phyloP scores from a whole-genome alignment of 2,888 invertebrate genomes.

The Dryobota labecula region DNA sequence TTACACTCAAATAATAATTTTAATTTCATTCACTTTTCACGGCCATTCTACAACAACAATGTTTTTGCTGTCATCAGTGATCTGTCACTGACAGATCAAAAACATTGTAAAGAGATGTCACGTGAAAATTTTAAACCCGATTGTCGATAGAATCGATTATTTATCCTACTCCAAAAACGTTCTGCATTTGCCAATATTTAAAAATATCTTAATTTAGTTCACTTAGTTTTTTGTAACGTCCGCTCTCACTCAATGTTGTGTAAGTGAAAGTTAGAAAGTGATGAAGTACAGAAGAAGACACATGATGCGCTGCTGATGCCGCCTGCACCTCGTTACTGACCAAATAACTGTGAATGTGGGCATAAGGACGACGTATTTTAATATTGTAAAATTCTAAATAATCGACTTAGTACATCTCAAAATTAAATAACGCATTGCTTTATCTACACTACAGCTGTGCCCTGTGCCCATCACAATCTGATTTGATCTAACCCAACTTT shows the following conservation, averaged over 20 bases:
- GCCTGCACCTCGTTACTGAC: neutral
- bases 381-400: neutral
- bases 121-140: neutral
- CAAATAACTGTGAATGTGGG: too few relatives aligned
- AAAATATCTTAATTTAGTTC: neutral
- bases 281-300: neutral
- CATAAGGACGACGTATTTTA: neutral
- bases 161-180: too few relatives aligned
- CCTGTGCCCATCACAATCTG: neutral
- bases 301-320: neutral
- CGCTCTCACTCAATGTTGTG: neutral
- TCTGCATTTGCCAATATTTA: neutral
- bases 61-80: conserved; percentile 6
- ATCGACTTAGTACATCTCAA: neutral
- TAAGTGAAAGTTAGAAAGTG: too few relatives aligned
- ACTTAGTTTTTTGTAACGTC: neutral
- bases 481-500: neutral
- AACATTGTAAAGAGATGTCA: conserved; percentile 15
- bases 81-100: neutral
- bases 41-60: conserved; percentile 8
- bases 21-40: conserved; percentile 6
- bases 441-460: neutral
- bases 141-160: neutral
- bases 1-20: neutral
- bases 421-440: neutral